Base-by-base conservation (phyloP, 2,888 invertebrate species). In the Peribatodes rhomboidaria region DNA sequence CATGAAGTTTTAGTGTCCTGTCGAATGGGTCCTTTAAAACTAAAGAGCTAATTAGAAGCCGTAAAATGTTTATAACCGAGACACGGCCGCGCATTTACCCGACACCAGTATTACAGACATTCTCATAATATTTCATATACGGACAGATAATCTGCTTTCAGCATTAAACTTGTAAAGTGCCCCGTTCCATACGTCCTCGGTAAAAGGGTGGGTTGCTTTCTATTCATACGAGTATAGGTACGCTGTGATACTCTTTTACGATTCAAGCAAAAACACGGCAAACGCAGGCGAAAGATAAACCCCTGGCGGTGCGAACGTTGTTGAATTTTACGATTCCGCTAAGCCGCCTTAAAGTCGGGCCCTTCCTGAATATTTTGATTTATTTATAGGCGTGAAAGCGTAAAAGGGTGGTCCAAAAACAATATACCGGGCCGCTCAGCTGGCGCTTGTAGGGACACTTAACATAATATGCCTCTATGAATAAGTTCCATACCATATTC, bases 351-450 rank as follows among this genome's bases (percentile, higher is more conserved):
- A 88, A 91, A 93, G 89, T 90, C 90, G 89, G 84, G 90, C 91
- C 91, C 90, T 92, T 90, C 88, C 91, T 91, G 92, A 91, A 93
- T 92, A 92, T 92, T 93, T 92, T 93, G 92, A 93, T 93, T 93
- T 93, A 93, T 93, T 93, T 93, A 93, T 90, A 88, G 90, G 88
- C 86, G 87, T 86, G 83, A 90, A 89, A 83, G 89, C 88, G 89
- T 90, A 89, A 91, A 92, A 89, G 91, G 91, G 88, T 90, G 88
- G 87, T 86, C 87, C 83, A 86, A 89, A 90, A 90, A 91, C 90
- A 90, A 91, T 90, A 90, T 89, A 88, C 87, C 82, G 83, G 82
- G 80, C 79, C 81, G 84, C 84, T 87, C 85, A 87, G 80, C 81
- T 79, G 81, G 76, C 82, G 77, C 81, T 74, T 76, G 77, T 81